A percentile compares a stretch with the other conserved stretches of the same genome.
These are phyloP conservation scores for Girardia tigrina DNA, from an alignment of 2,888 invertebrate genomes.

Conservation along the genomic window DNA sequence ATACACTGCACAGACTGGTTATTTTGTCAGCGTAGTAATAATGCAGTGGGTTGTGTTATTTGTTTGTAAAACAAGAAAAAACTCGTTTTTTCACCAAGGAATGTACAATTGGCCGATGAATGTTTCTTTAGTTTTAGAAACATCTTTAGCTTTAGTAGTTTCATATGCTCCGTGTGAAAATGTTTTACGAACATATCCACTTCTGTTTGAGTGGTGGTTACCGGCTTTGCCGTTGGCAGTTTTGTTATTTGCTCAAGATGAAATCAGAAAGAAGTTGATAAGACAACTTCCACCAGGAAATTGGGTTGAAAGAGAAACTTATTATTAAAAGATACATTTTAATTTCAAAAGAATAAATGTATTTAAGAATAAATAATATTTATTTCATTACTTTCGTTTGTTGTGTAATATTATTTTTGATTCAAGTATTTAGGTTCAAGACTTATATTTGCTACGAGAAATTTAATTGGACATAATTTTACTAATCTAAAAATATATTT, in stretches of 20 bases:
- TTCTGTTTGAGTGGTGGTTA: conserved; percentile 8
- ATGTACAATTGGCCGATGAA: conserved; percentile 26
- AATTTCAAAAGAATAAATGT: too few species aligned
- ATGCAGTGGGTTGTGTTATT: conserved; percentile 37
- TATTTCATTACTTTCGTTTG: too few species aligned
- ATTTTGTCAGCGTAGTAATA: conserved; percentile 35
- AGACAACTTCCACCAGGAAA: neutral
- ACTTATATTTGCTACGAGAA: too few species aligned
- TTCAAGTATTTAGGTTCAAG: too few species aligned
- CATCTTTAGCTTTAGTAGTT: conserved; percentile 25
- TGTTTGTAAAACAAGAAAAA: conserved; percentile 36
- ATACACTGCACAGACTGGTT: conserved; percentile 37
- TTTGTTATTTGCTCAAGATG: neutral
- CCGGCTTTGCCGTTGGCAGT: conserved; percentile 21
- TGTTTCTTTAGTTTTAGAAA: conserved; percentile 4
- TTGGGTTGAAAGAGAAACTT: conserved; percentile 18
- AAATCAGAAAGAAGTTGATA: neutral
- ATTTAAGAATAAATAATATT: too few species aligned
- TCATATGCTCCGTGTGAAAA: conserved; percentile 5
- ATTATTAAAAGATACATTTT: neutral
- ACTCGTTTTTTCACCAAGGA: conserved; percentile 30
- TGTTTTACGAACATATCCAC: conserved; percentile 8
- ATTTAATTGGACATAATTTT: too few species aligned
- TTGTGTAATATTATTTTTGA: too few species aligned
- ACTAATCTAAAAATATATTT: too few species aligned